Conservation (phyloP, 2,888 invertebrate genomes). For the Chrysina gloriosa region DNA sequence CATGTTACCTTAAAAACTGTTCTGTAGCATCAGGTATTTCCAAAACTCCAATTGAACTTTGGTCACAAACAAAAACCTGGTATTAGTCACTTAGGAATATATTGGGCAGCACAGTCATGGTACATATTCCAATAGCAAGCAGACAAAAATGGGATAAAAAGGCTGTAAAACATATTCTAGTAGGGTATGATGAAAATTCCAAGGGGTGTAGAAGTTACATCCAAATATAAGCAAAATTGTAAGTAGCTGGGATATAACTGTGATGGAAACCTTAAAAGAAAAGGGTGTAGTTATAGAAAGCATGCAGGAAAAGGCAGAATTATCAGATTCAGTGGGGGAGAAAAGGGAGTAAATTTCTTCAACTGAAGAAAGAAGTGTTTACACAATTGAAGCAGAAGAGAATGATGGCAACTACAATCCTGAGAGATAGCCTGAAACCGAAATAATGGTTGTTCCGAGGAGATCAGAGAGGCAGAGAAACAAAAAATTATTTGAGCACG, state of each 20-base stretch:
- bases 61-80: conserved; percentile 56
- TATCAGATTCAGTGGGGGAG: background rate
- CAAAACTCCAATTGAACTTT: conserved; percentile 57
- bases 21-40: conserved; percentile 29
- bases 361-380: background rate
- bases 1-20: conserved; percentile 38
- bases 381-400: background rate
- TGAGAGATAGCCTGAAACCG: background rate
- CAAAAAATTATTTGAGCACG: too few relatives aligned
- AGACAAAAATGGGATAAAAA: conserved; percentile 55
- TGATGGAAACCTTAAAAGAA: background rate
- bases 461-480: too few relatives aligned
- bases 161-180: conserved; percentile 52
- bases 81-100: conserved; percentile 56
- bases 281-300: background rate
- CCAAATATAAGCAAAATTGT: background rate
- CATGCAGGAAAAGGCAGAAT: background rate
- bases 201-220: background rate
- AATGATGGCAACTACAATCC: background rate
- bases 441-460: background rate
- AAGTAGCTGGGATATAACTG: background rate
- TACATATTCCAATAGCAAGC: conserved; percentile 55
- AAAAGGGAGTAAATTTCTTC: background rate
- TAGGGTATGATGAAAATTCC: conserved; percentile 53
- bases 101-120: conserved; percentile 59